These are phyloP conservation scores for Thalassophryne amazonica DNA, from an alignment of 2,797 vertebrate species.

Conservation along the genomic window DNA sequence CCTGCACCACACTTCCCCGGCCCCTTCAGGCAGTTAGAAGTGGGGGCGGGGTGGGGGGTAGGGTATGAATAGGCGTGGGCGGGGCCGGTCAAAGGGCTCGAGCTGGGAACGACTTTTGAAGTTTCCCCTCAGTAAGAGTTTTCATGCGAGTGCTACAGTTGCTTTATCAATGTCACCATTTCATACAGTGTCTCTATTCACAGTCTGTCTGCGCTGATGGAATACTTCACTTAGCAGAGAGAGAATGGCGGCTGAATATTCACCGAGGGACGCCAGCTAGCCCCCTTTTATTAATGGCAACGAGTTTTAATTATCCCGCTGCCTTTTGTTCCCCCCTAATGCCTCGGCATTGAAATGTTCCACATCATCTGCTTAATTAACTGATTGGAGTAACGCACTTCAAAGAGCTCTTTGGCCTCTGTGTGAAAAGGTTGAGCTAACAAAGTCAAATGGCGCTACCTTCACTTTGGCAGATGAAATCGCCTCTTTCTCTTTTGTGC, in stretches of 20 bases:
- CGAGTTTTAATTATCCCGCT: constrained; percentile 63
- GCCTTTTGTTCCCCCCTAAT: constrained; percentile 60
- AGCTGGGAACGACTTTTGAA: constrained; percentile 67
- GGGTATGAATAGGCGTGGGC: constrained; percentile 55
- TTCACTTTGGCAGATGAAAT: constrained; percentile 33
- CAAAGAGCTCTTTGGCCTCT: constrained; percentile 36
- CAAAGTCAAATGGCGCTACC: constrained; percentile 53
- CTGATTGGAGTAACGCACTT: constrained; percentile 40
- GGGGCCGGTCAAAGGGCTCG: constrained; percentile 62
- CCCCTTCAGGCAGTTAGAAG: constrained; percentile 58
- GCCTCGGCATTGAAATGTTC: constrained; percentile 41
- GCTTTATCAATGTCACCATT: constrained; percentile 60
- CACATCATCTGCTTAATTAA: constrained; percentile 65
- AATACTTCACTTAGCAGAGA: constrained; percentile 44
- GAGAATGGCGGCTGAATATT: constrained; percentile 35
- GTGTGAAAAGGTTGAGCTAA: constrained; percentile 53
- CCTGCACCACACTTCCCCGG: constrained; percentile 57
- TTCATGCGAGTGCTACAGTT: constrained; percentile 60
- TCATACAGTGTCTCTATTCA: constrained; percentile 65
- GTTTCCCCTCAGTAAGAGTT: constrained; percentile 46
- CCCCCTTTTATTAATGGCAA: constrained; percentile 54
- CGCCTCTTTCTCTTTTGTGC: background rate
- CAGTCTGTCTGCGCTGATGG: constrained; percentile 15
- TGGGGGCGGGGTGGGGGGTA: constrained; percentile 14
- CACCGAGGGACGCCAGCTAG: constrained; percentile 28